Evolutionary conservation across 2,797 vertebrate genomes (phyloP).

Genomic region (Coregonus suidteri): DNA sequence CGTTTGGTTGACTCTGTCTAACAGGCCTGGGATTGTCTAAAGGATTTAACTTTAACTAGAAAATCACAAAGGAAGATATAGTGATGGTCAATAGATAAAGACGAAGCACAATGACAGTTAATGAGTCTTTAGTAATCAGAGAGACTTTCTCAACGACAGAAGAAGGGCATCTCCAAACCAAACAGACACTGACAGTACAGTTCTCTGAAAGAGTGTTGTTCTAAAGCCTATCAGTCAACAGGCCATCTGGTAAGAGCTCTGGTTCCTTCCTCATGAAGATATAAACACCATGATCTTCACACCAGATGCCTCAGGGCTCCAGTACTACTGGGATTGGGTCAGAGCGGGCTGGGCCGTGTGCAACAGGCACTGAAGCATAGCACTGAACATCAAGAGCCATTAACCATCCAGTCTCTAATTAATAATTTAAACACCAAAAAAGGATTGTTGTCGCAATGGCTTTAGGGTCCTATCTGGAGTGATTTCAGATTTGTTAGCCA

Average conservation of each 20-base stretch:
- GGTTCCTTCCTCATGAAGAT: conserved; percentile 4
- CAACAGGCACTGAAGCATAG: conserved; percentile 30
- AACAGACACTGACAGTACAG: conserved; percentile 8
- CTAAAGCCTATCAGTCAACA: conserved; percentile 12
- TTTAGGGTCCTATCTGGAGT: conserved; percentile 2
- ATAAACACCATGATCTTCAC: conserved; percentile 14
- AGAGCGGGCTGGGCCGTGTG: too few relatives aligned
- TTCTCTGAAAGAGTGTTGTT: conserved; percentile 5
- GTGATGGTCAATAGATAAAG: too few relatives aligned
- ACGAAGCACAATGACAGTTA: neutral
- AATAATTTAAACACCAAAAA: conserved; percentile 37
- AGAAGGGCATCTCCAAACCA: neutral
- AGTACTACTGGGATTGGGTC: neutral
- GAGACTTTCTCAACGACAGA: neutral
- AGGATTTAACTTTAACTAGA: neutral
- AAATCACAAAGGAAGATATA: neutral
- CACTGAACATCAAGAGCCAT: conserved; percentile 29
- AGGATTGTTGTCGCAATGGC: conserved; percentile 15
- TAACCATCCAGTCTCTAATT: conserved; percentile 44
- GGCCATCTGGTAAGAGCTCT: conserved; percentile 32
- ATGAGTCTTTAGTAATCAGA: too few relatives aligned
- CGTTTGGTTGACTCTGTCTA: neutral
- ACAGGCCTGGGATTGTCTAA: neutral
- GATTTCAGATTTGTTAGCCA: neutral
- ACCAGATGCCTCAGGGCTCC: neutral